Evolutionary conservation across 1,140 invertebrate genomes (phyloP).

Genomic region (Pseudomyrmex cubaensis): DNA sequence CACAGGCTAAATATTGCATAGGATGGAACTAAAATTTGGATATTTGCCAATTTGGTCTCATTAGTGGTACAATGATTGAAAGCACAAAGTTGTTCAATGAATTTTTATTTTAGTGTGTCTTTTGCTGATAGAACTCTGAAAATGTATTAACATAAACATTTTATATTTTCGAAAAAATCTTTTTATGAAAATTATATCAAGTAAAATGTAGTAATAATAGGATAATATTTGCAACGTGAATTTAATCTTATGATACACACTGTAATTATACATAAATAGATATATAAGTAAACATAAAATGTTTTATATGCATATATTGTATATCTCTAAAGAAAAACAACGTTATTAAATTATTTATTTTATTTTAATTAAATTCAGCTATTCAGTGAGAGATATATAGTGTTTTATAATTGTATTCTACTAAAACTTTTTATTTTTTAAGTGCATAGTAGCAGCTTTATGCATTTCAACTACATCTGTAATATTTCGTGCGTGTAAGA

Average conservation of each 20-base stretch:
- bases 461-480: conserved; percentile 5
- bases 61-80: conserved; percentile 45
- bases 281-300: no score
- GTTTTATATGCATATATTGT: no score
- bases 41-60: conserved; percentile 66
- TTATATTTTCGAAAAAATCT: no score
- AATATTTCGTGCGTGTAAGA: background rate
- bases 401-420: conserved; percentile 8
- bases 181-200: no score
- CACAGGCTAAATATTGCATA: conserved; percentile 45
- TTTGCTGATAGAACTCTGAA: conserved; percentile 3
- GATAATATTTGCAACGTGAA: no score
- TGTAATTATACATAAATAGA: no score
- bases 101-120: conserved; percentile 1
- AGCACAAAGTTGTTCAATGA: background rate
- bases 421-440: background rate
- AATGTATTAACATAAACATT: background rate
- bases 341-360: no score
- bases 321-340: no score
- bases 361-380: background rate
- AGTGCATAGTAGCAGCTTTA: background rate
- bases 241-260: no score
- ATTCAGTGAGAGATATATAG: background rate
- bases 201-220: no score
- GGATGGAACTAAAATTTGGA: conserved; percentile 61